These are phyloP conservation scores for Champsocephalus esox DNA, from an alignment of 2,797 vertebrate genomes.

Conservation along the genomic window DNA sequence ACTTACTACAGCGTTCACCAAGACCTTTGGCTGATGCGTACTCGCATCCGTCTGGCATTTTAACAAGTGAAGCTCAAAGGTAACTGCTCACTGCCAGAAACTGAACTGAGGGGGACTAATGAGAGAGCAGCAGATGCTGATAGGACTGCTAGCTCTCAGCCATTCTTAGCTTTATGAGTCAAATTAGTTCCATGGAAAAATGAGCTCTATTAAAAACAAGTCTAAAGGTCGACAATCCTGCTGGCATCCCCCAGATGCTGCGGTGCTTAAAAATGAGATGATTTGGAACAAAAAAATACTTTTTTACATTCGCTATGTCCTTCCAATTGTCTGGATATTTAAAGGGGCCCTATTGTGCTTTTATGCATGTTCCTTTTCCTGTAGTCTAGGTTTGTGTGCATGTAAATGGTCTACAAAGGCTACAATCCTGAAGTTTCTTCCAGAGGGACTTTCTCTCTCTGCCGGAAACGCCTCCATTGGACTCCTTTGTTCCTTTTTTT, in stretches of 20 bases:
- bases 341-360: too few relatives aligned
- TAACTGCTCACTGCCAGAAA: slow-evolving; percentile 67
- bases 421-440: too few relatives aligned
- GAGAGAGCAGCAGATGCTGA: slow-evolving; percentile 71
- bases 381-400: too few relatives aligned
- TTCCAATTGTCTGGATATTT: not conserved
- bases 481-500: too few relatives aligned
- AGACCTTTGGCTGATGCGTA: slow-evolving; percentile 60
- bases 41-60: slow-evolving; percentile 71
- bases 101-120: slow-evolving; percentile 71
- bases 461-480: too few relatives aligned
- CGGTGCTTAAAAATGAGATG: not conserved
- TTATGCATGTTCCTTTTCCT: too few relatives aligned
- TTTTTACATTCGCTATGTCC: too few relatives aligned
- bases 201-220: slow-evolving; percentile 4
- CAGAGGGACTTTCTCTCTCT: too few relatives aligned
- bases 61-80: slow-evolving; percentile 77
- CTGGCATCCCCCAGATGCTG: not conserved
- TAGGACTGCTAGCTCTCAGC: slow-evolving; percentile 49
- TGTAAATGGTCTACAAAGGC: too few relatives aligned
- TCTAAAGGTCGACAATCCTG: slow-evolving; percentile 15
- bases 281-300: not conserved
- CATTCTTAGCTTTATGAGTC: slow-evolving; percentile 28
- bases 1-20: slow-evolving; percentile 51
- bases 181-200: slow-evolving; percentile 46